These are phyloP conservation scores for Limulus polyphemus DNA, from an alignment of 2,888 invertebrate genomes.

Conservation along the genomic window DNA sequence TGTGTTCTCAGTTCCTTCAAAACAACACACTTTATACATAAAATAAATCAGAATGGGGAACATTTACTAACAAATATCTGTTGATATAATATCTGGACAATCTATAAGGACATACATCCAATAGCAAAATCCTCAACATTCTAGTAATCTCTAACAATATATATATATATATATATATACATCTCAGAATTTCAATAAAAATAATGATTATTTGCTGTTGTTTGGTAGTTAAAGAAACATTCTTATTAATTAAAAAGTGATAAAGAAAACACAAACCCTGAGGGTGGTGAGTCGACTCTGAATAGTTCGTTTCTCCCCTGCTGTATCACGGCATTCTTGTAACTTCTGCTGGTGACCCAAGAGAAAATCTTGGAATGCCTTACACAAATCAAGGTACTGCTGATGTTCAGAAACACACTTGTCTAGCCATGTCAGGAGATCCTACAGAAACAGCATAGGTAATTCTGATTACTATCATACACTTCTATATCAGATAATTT, in stretches of 20 bases:
- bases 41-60: neutral
- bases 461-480: no score
- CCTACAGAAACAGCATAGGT: slow-evolving; percentile 34
- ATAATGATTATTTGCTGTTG: neutral
- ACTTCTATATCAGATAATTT: no score
- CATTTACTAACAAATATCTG: no score
- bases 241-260: neutral
- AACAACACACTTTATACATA: slow-evolving; percentile 2
- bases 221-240: neutral
- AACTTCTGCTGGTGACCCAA: slow-evolving; percentile 64
- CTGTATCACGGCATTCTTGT: slow-evolving; percentile 63
- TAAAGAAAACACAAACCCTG: slow-evolving; percentile 29
- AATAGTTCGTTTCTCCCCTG: slow-evolving; percentile 72
- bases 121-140: no score
- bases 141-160: no score
- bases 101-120: no score
- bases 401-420: slow-evolving; percentile 74
- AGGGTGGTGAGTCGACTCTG: slow-evolving; percentile 37
- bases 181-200: neutral
- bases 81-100: no score
- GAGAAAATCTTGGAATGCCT: slow-evolving; percentile 69
- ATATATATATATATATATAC: no score
- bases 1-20: slow-evolving; percentile 49
- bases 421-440: slow-evolving; percentile 68
- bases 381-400: slow-evolving; percentile 58